Base-by-base conservation (phyloP, 2,888 invertebrate species). In the Macropis europaea region DNA sequence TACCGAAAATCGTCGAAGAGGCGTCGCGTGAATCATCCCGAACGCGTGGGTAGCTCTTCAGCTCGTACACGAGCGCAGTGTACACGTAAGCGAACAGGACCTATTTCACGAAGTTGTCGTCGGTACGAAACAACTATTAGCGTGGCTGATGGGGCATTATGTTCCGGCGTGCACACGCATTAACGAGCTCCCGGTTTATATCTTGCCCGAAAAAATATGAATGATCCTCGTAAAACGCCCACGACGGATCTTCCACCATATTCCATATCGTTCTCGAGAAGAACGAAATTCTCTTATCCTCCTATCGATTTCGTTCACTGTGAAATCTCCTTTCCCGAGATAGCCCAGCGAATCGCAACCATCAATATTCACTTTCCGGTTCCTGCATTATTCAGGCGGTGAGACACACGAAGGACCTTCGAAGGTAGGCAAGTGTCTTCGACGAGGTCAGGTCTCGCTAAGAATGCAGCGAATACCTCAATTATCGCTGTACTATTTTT, bases 71-170 rank as follows among this genome's bases (percentile, higher is more conserved):
- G 48, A 22, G 34, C 9, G 47, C 11, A 13, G 47, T 50, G 62
- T 59, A 76, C 62, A 40, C 24, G 30, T 42, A 47, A 42, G 47
- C 54, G 15, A 34, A 59, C 67, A 69, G 67, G 71, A 60, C 66
- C 74, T 76, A 81, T 81, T 81, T 81, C 72, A 72, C 68, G 47
- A 77, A 81, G 79, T 86, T 86, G 86, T 87, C 84, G 82, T 76
- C 83, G 81, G 77, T 82, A 79, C 81, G 80, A 81, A 84, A 83
- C 84, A 81, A 82, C 86, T 87, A 87, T 87, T 87, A 87, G 86
- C 85, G 74, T 69, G 78, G 48, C 76, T 79, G 85, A 87, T 86
- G 84, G 84, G 64, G 81, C 79, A 86, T 86, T 85, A 86, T 84
- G 84, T 84, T 84, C 64, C 79, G 30, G 38, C 72, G 68, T 85